phyloP scores from a whole-genome alignment of 2,888 invertebrate species.

The Hyalella azteca region DNA sequence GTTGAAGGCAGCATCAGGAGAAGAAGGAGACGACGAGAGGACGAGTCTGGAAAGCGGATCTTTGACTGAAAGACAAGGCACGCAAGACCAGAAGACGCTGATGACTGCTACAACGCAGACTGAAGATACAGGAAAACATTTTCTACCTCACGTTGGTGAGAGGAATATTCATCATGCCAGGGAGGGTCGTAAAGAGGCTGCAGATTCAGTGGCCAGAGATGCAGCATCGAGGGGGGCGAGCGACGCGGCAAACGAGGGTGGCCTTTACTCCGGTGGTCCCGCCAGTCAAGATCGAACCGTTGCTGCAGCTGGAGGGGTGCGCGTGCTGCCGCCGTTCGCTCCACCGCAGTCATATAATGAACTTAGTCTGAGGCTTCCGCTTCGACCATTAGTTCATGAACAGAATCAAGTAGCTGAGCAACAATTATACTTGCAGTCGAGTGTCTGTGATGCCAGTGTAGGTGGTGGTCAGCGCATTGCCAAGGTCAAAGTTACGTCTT shows the following conservation, averaged over 20 bases:
- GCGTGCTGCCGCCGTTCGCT: conserved; percentile 34
- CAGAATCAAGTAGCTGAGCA: conserved; percentile 36
- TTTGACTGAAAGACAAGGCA: conserved; percentile 40
- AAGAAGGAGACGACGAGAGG: conserved; percentile 55
- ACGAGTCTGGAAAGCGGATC: conserved; percentile 49
- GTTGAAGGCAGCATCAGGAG: conserved; percentile 49
- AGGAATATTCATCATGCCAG: background rate
- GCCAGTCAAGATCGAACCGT: conserved; percentile 24
- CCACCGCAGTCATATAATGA: conserved; percentile 18
- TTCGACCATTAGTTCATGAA: conserved; percentile 30
- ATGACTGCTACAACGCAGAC: background rate
- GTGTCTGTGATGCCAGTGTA: conserved; percentile 33
- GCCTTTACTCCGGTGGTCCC: background rate
- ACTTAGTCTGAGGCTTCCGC: conserved; percentile 42
- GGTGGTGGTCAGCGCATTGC: conserved; percentile 4
- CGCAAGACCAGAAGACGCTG: background rate
- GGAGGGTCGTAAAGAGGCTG: background rate
- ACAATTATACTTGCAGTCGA: conserved; percentile 40
- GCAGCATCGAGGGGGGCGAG: conserved; percentile 23
- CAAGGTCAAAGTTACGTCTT: conserved; percentile 53
- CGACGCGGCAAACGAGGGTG: conserved; percentile 19
- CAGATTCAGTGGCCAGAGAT: background rate
- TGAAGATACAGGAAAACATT: background rate
- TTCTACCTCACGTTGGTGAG: background rate
- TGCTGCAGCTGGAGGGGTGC: conserved; percentile 38